Conservation (phyloP, 1,140 invertebrate genomes). For the Dryas iulia region DNA sequence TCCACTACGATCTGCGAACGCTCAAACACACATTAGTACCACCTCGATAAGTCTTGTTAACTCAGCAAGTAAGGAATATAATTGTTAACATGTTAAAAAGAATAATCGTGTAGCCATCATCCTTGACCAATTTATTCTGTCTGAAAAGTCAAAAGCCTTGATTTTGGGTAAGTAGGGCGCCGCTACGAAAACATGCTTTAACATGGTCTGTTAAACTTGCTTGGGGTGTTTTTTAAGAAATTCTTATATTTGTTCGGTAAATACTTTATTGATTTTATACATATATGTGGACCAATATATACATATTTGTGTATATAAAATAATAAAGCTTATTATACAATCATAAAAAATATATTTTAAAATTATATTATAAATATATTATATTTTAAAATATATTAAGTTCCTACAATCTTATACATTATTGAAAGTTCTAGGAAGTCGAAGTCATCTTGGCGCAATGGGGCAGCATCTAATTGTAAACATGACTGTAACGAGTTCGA, state of each 20-base stretch:
- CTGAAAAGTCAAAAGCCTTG: background rate
- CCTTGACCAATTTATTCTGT: background rate
- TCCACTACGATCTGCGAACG: constrained; percentile 34
- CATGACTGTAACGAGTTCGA: too few relatives aligned
- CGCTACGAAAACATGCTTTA: constrained; percentile 31
- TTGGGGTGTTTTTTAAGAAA: constrained; percentile 3
- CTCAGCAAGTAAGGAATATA: background rate
- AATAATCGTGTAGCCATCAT: background rate
- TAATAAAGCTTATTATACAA: too few relatives aligned
- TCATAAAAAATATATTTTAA: too few relatives aligned
- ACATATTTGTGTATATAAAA: too few relatives aligned
- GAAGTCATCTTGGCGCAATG: too few relatives aligned
- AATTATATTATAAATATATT: too few relatives aligned
- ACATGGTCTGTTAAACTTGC: constrained; percentile 43
- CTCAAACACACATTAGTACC: constrained; percentile 22
- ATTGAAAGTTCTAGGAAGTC: too few relatives aligned
- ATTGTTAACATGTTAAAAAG: too few relatives aligned
- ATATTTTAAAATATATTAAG: too few relatives aligned
- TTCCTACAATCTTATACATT: too few relatives aligned
- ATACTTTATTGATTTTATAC: too few relatives aligned
- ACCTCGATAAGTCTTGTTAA: background rate
- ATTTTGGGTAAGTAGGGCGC: constrained; percentile 2
- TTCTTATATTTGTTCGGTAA: background rate
- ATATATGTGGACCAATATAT: background rate
- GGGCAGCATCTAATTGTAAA: too few relatives aligned